A percentile compares a stretch with the other conserved stretches of the same genome.
phyloP scores from a whole-genome alignment of 2,888 invertebrate genomes.

The Rhamphomyia laevipes region DNA sequence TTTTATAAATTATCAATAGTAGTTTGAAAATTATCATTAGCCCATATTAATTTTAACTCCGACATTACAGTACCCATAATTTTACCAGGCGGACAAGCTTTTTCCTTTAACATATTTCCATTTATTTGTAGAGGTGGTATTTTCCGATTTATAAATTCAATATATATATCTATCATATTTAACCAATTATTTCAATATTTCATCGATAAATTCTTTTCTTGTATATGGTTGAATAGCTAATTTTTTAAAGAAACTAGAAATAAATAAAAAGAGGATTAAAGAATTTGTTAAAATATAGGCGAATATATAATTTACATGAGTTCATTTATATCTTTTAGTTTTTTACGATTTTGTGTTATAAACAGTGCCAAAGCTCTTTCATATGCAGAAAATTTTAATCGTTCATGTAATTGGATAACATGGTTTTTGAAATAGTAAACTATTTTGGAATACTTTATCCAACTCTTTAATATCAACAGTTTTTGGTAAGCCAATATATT shows the following conservation, averaged over 20 bases:
- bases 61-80: slow-evolving; percentile 55
- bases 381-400: slow-evolving; percentile 73
- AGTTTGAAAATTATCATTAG: slow-evolving; percentile 62
- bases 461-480: slow-evolving; percentile 58
- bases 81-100: slow-evolving; percentile 46
- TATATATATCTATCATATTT: slow-evolving; percentile 46
- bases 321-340: slow-evolving; percentile 32
- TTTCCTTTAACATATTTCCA: slow-evolving; percentile 56
- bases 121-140: slow-evolving; percentile 70
- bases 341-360: slow-evolving; percentile 55
- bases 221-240: slow-evolving; percentile 48
- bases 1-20: slow-evolving; percentile 55
- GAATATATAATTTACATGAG: neutral
- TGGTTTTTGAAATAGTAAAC: slow-evolving; percentile 42
- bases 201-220: slow-evolving; percentile 57
- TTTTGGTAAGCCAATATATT: slow-evolving; percentile 65
- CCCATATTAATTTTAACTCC: slow-evolving; percentile 67
- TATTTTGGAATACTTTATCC: slow-evolving; percentile 44
- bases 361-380: slow-evolving; percentile 75
- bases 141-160: slow-evolving; percentile 60
- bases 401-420: slow-evolving; percentile 52
- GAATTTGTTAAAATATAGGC: too few relatives aligned
- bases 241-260: too few relatives aligned
- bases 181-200: slow-evolving; percentile 71
- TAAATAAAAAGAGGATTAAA: too few relatives aligned